Percentiles rank a stretch among this genome's conserved stretches.
Evolutionary conservation across 2,113 vertebrate genomes (phyloP).

Genomic region (Chelonoidis abingdonii): DNA sequence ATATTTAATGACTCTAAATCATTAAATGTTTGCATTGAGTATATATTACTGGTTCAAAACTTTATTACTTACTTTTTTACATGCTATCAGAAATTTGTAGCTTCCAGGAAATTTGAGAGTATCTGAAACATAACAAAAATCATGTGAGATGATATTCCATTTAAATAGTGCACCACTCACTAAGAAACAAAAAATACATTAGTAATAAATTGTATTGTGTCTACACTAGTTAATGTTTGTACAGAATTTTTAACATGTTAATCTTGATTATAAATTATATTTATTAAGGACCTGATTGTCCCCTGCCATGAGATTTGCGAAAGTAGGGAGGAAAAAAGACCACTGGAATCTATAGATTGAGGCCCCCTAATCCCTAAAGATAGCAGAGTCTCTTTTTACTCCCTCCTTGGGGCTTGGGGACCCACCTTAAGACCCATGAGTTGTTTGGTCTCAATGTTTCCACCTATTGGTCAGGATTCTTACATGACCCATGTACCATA

Average conservation of each 20-base stretch:
- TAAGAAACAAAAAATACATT: not conserved
- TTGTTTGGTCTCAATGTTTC: not conserved
- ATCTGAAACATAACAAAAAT: not conserved
- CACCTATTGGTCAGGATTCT: not conserved
- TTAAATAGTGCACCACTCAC: slow-evolving; percentile 34
- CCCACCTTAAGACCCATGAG: not conserved
- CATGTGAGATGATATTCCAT: not conserved
- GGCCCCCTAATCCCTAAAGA: not conserved
- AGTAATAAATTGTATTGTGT: not conserved
- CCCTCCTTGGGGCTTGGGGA: not conserved
- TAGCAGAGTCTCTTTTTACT: slow-evolving; percentile 25
- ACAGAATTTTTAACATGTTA: not conserved
- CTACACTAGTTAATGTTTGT: slow-evolving; percentile 13
- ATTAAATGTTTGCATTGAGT: not conserved
- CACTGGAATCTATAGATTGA: not conserved
- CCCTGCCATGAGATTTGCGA: not conserved
- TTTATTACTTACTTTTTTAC: not conserved
- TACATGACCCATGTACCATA: not conserved
- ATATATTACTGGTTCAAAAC: not conserved
- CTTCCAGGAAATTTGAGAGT: not conserved
- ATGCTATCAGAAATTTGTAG: not conserved
- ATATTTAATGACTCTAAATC: not conserved
- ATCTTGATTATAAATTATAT: not conserved
- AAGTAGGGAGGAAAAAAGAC: not conserved
- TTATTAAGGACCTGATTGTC: not conserved